Base-by-base conservation (phyloP, 2,888 invertebrate genomes). In the Euspilapteryx auroguttella region DNA sequence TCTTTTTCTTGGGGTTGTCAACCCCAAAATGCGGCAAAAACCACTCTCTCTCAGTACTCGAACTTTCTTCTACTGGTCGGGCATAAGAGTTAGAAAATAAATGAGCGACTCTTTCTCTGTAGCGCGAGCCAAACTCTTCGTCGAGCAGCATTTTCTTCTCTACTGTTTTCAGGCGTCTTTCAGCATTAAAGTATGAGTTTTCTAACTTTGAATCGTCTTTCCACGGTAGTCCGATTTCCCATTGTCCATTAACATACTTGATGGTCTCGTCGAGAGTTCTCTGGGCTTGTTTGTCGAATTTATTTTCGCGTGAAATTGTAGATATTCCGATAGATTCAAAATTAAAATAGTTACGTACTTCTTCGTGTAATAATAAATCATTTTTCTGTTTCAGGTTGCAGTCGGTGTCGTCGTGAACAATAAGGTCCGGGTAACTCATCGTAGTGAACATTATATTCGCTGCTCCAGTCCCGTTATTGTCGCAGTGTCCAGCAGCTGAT, bases 111-210 rank as follows among this genome's bases (percentile, higher is more conserved):
- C 32, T 24, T n/a, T 22, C 32, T 3, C n/a, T 3, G 32, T 28
- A 28, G 5, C 25, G 14, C 8, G 9, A 5, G 6, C 22, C 26
- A 3, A 13, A 31, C 4, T 23, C 27, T 21, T 3, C n/a, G 17
- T 30, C 13, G 3, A 8, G 9, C 2, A 2, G 10, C 23, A 14
- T 29, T 44, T 28, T 27, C 38, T 10, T 35, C 38, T 1, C 31
- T 28, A 3, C 34, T 35, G 29, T 52, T 51, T 15, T 9, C 13
- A 9, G 12, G n/a, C 12, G 12, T 24, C 10, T 17, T 7, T 11
- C 24, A n/a, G 15, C 4, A 14, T 12, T 24, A 5, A 11, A 17
- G 12, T 9, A 4, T 23, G 10, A 12, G 24, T 4, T 24, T 7
- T n/a, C 9, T 12, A 7, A 14, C 17, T n/a, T 4, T 11, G 14